These are phyloP conservation scores for Hormiphora californensis DNA, from an alignment of 37 sponge, comb jelly and placozoan genomes.

Conservation along the genomic window DNA sequence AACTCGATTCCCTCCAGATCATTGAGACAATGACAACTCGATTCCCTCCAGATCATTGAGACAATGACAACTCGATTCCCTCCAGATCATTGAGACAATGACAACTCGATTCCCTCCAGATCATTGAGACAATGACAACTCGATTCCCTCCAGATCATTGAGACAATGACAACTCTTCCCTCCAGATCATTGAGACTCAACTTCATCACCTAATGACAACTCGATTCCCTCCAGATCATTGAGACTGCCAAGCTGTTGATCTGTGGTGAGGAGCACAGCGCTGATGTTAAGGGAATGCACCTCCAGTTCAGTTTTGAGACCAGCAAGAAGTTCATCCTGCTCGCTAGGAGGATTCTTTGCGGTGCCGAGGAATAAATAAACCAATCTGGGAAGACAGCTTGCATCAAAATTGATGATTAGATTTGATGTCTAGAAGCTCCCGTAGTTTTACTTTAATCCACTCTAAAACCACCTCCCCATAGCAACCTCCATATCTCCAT, in stretches of 20 bases:
- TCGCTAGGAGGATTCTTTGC: background rate
- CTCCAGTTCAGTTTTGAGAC: slow-evolving; percentile 4
- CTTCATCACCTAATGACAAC: background rate
- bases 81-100: too few relatives aligned
- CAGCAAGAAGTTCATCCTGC: background rate
- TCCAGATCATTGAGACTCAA: background rate
- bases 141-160: background rate
- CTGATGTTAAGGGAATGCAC: background rate
- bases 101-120: too few relatives aligned
- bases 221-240: background rate
- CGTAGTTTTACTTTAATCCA: too few relatives aligned
- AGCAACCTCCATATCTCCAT: too few relatives aligned
- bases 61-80: too few relatives aligned
- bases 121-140: too few relatives aligned
- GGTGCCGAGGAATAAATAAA: background rate
- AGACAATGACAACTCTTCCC: background rate
- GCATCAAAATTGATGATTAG: too few relatives aligned
- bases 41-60: too few relatives aligned
- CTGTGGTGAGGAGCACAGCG: background rate
- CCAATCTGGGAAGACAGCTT: background rate
- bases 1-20: too few relatives aligned
- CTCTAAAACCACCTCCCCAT: too few relatives aligned
- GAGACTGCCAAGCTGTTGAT: background rate
- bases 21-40: too few relatives aligned
- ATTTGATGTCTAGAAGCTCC: too few relatives aligned